A percentile compares a stretch with the other conserved stretches of the same genome.
phyloP scores from a whole-genome alignment of 2,888 invertebrate genomes.

The Bombylius major region DNA sequence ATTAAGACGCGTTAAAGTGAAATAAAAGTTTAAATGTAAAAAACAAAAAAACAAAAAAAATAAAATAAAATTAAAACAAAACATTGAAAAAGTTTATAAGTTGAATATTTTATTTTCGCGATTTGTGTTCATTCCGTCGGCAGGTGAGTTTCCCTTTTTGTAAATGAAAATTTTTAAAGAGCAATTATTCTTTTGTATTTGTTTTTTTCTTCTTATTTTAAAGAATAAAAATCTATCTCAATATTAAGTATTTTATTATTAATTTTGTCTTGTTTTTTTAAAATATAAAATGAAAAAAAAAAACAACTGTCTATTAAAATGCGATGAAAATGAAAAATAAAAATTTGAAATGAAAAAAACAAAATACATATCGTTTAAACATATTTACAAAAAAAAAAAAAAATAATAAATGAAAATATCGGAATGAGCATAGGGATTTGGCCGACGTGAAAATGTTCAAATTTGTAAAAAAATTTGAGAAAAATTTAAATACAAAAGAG shows the following conservation, averaged over 20 bases:
- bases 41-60: neutral
- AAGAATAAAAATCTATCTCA: conserved; percentile 12
- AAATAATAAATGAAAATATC: conserved; percentile 21
- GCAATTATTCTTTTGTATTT: conserved; percentile 17
- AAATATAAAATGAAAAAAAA: too few relatives aligned
- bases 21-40: neutral
- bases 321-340: too few relatives aligned
- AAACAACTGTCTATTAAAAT: too few relatives aligned
- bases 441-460: conserved; percentile 32
- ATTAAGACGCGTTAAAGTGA: neutral
- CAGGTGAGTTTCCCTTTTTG: conserved; percentile 22
- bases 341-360: too few relatives aligned
- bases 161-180: conserved; percentile 24
- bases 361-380: too few relatives aligned
- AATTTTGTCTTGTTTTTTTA: conserved; percentile 15
- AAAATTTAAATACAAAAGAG: too few relatives aligned
- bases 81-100: neutral
- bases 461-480: neutral
- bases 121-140: conserved; percentile 20
- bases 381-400: too few relatives aligned
- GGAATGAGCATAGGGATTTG: conserved; percentile 40
- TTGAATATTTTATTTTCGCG: neutral
- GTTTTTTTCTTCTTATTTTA: conserved; percentile 7
- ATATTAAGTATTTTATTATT: conserved; percentile 8
- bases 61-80: neutral